Base-by-base conservation (phyloP, 2,888 invertebrate genomes). In the Lithophane socia region DNA sequence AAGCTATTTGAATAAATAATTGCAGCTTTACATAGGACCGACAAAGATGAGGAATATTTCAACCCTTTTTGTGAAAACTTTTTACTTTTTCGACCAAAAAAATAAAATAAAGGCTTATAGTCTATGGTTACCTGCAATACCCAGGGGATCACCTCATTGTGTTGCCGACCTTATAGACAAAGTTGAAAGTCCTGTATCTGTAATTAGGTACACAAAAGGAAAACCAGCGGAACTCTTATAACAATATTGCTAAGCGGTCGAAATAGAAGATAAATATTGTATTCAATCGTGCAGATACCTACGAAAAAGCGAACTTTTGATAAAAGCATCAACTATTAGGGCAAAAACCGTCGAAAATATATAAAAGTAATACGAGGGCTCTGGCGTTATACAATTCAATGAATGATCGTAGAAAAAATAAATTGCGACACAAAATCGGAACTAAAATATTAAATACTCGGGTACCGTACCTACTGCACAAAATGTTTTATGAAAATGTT, bases 391-490 rank as follows among this genome's bases (percentile, higher is more conserved):
- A 21, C 9, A 49, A 67, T 29, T 13, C 29, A 16, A 56, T 56
- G 29, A 56, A 67, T 9, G 29, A 56, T 8, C 29, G 21, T 16
- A 16, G 9, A n/a, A 60, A 73, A 49, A 75, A 60, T 1, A 1
- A 21, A 60, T 60, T 60, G 10, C 58, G 1, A 42, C 49, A 10
- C 49, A 24, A 44, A 56, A 73, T 56, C 10, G 12, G 8, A 56
- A 18, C 12, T 8, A 56, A 73, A 73, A 37, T 73, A 73, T 44
- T 49, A 49, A 68, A 70, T 42, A 70, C 24, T 49, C 24, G 13
- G 13, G 21, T 21, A 13, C 4, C 29, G 8, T 21, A 29, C 21
- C n/a, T n/a, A 56, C 12, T 67, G 13, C 18, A 21, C 1, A 54
- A 21, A 29, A 29, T 37, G 0, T 37, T 58, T 52, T 56, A 56